Evolutionary conservation across 2,113 vertebrate genomes (phyloP).

Genomic region (Neotragus pygmaeus): DNA sequence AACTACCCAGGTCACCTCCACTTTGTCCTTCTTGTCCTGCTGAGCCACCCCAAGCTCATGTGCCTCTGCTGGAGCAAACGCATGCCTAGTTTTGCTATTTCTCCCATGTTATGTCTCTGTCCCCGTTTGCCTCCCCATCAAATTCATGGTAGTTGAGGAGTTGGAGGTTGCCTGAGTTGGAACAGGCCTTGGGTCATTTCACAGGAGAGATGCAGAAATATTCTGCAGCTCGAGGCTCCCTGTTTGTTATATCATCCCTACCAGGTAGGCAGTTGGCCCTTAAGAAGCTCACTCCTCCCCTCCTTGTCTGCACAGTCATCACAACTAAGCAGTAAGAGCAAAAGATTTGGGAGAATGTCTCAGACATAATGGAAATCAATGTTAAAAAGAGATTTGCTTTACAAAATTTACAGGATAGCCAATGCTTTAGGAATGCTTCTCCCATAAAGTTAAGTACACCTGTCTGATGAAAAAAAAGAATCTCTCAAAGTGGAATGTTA

Average conservation of each 20-base stretch:
- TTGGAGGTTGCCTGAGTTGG: not conserved
- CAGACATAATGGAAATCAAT: constrained; percentile 63
- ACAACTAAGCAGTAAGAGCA: not conserved
- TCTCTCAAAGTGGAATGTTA: not conserved
- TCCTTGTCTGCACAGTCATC: constrained; percentile 6
- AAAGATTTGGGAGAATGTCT: constrained; percentile 20
- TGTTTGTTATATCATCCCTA: not conserved
- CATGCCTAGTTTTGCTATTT: not conserved
- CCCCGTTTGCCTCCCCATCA: not conserved
- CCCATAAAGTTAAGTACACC: constrained; percentile 12
- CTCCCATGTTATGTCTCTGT: not conserved
- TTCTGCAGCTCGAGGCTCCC: not conserved
- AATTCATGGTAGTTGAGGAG: not conserved
- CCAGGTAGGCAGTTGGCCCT: not conserved
- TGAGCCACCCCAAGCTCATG: not conserved
- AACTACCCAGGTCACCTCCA: too few species aligned
- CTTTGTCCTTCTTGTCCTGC: accelerated
- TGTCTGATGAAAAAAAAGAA: constrained; percentile 4
- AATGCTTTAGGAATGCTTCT: constrained; percentile 13
- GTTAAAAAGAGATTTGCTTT: constrained; percentile 56
- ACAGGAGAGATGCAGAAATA: not conserved
- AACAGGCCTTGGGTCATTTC: not conserved
- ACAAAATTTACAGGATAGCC: not conserved
- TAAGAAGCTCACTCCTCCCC: not conserved
- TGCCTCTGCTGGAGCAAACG: not conserved